Percentiles rank a stretch among this genome's conserved stretches.
These are phyloP conservation scores for Erebia palarica DNA, from an alignment of 2,888 invertebrate genomes.

Conservation along the genomic window DNA sequence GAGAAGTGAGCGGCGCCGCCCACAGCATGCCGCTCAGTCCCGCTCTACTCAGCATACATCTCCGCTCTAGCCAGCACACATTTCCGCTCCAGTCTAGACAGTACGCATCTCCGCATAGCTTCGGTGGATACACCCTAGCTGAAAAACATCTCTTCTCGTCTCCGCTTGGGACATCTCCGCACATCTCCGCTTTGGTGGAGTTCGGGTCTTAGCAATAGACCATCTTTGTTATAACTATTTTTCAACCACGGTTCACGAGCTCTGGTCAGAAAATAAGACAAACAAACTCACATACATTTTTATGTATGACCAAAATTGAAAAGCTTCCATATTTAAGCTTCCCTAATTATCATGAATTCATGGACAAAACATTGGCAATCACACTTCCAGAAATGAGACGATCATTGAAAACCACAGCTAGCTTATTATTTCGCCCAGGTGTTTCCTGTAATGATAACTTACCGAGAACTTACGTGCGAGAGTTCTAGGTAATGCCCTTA, in stretches of 20 bases:
- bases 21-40: too few relatives aligned
- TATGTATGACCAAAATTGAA: neutral
- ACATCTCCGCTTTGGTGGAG: too few relatives aligned
- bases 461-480: constrained; percentile 30
- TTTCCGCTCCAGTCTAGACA: too few relatives aligned
- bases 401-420: constrained; percentile 33
- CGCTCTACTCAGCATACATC: too few relatives aligned
- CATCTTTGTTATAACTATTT: too few relatives aligned
- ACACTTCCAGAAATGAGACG: constrained; percentile 27
- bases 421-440: constrained; percentile 41
- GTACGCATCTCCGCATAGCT: too few relatives aligned
- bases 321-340: neutral
- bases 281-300: neutral
- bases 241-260: neutral
- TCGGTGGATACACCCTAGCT: too few relatives aligned
- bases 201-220: too few relatives aligned
- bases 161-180: too few relatives aligned
- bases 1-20: too few relatives aligned
- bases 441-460: constrained; percentile 39
- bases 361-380: neutral
- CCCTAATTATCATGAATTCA: neutral
- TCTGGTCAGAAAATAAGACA: neutral
- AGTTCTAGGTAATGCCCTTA: constrained; percentile 31
- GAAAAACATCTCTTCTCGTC: too few relatives aligned
- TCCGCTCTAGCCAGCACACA: too few relatives aligned